Percentiles rank a stretch among this genome's conserved stretches.
Evolutionary conservation across 2,797 vertebrate genomes (phyloP).

Genomic region (Bradypodion ventrale): DNA sequence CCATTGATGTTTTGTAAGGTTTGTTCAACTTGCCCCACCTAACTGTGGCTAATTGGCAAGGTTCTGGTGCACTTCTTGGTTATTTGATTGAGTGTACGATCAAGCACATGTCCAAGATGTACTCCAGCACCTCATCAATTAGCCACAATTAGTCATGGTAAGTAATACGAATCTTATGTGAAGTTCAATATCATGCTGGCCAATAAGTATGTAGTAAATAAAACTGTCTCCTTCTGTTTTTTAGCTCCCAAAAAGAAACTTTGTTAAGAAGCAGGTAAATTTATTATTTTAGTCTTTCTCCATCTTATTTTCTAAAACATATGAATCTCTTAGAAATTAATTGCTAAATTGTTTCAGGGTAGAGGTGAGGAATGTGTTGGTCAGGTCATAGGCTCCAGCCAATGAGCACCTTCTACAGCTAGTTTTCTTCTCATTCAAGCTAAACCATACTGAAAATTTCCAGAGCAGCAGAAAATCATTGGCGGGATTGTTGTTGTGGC

Average conservation of each 20-base stretch:
- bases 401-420: not conserved
- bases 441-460: too few relatives aligned
- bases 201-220: not conserved
- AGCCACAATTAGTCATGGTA: too few relatives aligned
- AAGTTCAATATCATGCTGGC: too few relatives aligned
- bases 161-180: too few relatives aligned
- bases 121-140: too few relatives aligned
- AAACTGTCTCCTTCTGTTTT: not conserved
- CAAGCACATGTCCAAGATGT: too few relatives aligned
- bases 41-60: too few relatives aligned
- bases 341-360: not conserved
- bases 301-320: not conserved
- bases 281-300: not conserved
- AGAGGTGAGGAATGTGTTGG: not conserved
- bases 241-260: not conserved
- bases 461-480: too few relatives aligned
- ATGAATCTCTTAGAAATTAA: not conserved
- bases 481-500: not conserved
- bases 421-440: not conserved
- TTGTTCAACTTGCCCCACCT: too few relatives aligned
- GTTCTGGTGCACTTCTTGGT: too few relatives aligned
- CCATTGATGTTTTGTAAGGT: too few relatives aligned
- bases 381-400: not conserved
- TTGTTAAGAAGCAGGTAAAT: not conserved
- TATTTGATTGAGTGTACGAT: too few relatives aligned